These are phyloP conservation scores for Neoseiulus cucumeris DNA, from an alignment of 1,140 invertebrate species.

Conservation along the genomic window DNA sequence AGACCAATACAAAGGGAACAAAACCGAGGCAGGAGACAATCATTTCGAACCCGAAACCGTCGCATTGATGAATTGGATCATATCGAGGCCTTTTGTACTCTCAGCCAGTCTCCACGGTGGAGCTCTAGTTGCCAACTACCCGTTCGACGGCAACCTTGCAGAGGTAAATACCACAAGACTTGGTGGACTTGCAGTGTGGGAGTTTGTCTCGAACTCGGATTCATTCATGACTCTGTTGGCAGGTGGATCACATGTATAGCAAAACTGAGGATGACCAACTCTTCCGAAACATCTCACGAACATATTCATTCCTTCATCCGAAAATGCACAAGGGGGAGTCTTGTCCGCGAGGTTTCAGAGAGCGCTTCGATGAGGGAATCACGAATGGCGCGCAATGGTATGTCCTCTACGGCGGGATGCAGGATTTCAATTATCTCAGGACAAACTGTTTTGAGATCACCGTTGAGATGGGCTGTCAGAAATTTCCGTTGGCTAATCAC, in stretches of 20 bases:
- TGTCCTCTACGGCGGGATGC: conserved; percentile 56
- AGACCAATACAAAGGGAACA: conserved; percentile 50
- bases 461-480: conserved; percentile 77
- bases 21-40: conserved; percentile 34
- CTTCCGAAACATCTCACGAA: conserved; percentile 56
- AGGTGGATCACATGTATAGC: conserved; percentile 24
- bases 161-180: conserved; percentile 17
- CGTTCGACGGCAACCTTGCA: conserved; percentile 50
- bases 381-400: conserved; percentile 88
- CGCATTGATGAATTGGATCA: conserved; percentile 79
- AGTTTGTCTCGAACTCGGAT: too few species aligned
- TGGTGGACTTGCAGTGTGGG: too few species aligned
- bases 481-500: conserved; percentile 55
- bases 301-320: conserved; percentile 63
- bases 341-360: conserved; percentile 35
- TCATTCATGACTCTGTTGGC: too few species aligned
- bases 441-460: conserved; percentile 88
- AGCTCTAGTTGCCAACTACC: conserved; percentile 79
- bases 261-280: conserved; percentile 58
- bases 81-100: conserved; percentile 66
- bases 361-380: conserved; percentile 57
- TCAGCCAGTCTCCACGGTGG: conserved; percentile 93
- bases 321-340: conserved; percentile 55
- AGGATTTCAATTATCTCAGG: conserved; percentile 89
- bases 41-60: conserved; percentile 57